phyloP scores from a whole-genome alignment of 2,888 invertebrate genomes.

The Drosophila leonis region DNA sequence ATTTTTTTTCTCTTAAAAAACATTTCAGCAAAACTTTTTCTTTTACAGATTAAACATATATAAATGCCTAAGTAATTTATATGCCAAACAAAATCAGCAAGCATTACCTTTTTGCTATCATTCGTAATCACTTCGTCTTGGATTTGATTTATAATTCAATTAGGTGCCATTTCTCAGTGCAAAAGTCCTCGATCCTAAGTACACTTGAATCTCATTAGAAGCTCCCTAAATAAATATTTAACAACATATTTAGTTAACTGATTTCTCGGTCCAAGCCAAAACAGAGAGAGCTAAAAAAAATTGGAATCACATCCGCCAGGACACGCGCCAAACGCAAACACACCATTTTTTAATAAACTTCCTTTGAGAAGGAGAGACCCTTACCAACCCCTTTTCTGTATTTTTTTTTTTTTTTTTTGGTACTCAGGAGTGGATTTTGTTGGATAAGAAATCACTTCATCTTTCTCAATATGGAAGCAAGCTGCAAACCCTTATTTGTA shows the following conservation, averaged over 20 bases:
- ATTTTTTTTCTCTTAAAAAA: not conserved
- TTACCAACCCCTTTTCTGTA: slow-evolving; percentile 65
- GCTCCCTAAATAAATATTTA: slow-evolving; percentile 73
- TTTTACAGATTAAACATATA: not conserved
- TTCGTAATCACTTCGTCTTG: slow-evolving; percentile 2
- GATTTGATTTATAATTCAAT: slow-evolving; percentile 59
- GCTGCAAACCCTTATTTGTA: slow-evolving; percentile 76
- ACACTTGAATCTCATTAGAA: slow-evolving; percentile 76
- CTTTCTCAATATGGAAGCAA: slow-evolving; percentile 63
- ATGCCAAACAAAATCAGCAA: not conserved
- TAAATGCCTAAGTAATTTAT: not conserved
- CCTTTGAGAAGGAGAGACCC: slow-evolving; percentile 45
- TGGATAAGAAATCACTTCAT: slow-evolving; percentile 81
- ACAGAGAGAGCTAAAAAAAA: not conserved
- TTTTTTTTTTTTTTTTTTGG: slow-evolving; percentile 12
- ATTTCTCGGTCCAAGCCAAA: slow-evolving; percentile 51
- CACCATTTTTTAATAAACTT: slow-evolving; percentile 78
- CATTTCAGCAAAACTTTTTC: not conserved
- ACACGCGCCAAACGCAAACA: slow-evolving; percentile 79
- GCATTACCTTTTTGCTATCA: not conserved
- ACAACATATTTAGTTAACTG: slow-evolving; percentile 78
- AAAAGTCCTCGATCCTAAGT: slow-evolving; percentile 26
- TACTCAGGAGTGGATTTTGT: slow-evolving; percentile 67
- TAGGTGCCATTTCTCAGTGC: slow-evolving; percentile 39
- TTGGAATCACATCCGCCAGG: slow-evolving; percentile 52